Evolutionary conservation across 2,888 invertebrate species (phyloP), one percentile per base, ranked within the genome.

Genomic region (Drosophila affinis): DNA sequence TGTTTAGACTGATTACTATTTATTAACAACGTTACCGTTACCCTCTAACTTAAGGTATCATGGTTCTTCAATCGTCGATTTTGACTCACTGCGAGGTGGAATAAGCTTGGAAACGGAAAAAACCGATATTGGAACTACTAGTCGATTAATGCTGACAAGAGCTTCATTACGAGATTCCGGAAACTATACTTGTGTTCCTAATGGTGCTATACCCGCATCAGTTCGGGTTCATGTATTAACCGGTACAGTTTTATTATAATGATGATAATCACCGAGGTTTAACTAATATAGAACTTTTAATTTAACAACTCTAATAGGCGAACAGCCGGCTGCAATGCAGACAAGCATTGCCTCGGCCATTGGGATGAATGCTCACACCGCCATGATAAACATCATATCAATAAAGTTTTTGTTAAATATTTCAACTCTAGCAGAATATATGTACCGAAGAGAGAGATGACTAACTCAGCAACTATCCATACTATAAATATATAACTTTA

Each of bases 101-200:
- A 97, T 98, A 88, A 96, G 96, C 90, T 93, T 98, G 89, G 97
- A 97, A 93, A 97, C 97, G 14, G 97, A 97, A 93, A 97, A 97
- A 93, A 97, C 97, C 27, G 95, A 95, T 80, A 94, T 95, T 3
- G 97, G 97, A 51, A 97, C 97, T 62, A 97, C 97, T 75, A 97
- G 97, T 93, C 95, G 93, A 88, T 94, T 98, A 77, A 94, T 97
- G 92, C 95, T 98, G 80, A 97, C 97, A 34, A 96, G 97, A 89
- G 97, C 97, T 45, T 95, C 96, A 52, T 94, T 97, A 77, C 94
- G 95, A 12, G 97, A 97, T 93, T 97, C 96, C 57, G 97, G 97
- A 85, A 97, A 97, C 93, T 98, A 97, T 92, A 97, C 97, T 47
- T 97, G 97, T 92, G 95, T 96, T 87, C 97, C 97, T 71, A 95